Base-by-base conservation (phyloP, 2,888 invertebrate genomes). In the Eretmocerus hayati region DNA sequence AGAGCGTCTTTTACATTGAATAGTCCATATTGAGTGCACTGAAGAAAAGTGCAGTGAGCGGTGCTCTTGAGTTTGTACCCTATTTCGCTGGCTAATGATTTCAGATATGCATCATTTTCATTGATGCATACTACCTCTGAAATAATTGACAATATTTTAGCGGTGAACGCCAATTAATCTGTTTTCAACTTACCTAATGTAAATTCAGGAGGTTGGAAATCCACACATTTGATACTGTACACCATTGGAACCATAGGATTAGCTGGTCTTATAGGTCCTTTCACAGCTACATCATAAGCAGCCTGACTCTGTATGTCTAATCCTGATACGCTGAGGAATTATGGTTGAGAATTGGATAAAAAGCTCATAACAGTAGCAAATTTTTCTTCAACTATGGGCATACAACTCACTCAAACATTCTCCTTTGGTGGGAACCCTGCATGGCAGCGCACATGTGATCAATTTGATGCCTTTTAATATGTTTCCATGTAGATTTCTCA, bases 91-190 rank as follows among this genome's bases (percentile, higher is more conserved):
- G 95, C 72, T n/a, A 96, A 61, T 1, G 79, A 75, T 66, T 82
- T 83, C 16, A 97, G 71, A 65, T 85, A 90, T 37, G 77, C 73
- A 56, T 88, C 87, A 59, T 81, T 80, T 71, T 94, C 95, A 72
- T 94, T 93, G 20, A 91, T 80, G 31, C 85, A 80, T 65, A 91
- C 88, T 22, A 96, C 74, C 75, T 95, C 94, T 89, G 76, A 46
- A 75, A 76, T 54, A 62, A 9, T 26, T 9, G 11, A 26, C 11
- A 61, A 53, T 26, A 26, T 26, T 26, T 26, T 6, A 26, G 8
- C 59, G 54, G 55, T 51, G 50, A 47, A n/a, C 44, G 39, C 22
- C 15, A 36, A 9, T 26, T 26, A 26, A 26, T 6, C 6, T 9
- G 11, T 26, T 26, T 26, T 11, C 11, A 26, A 26, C 59, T 65